Conservation (phyloP, 2,888 invertebrate genomes). For the Ashinkailepas kermadecensis region DNA sequence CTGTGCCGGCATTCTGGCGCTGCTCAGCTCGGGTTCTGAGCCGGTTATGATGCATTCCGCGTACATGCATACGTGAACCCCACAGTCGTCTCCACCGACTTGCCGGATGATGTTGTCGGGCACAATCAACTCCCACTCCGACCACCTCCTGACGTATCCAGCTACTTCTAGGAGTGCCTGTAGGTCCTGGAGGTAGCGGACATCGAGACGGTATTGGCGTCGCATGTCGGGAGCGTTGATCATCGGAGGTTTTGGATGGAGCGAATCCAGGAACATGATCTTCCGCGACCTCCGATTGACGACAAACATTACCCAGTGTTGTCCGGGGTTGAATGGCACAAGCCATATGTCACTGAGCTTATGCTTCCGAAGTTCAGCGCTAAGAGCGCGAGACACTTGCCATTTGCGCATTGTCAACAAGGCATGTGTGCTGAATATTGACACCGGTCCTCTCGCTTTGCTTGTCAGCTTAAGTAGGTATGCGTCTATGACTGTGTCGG, state of each 20-base stretch:
- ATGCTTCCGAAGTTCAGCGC: neutral
- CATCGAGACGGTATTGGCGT: neutral
- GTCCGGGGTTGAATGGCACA: neutral
- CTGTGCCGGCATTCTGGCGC: neutral
- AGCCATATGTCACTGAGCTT: neutral
- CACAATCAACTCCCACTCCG: neutral
- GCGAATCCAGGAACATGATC: neutral
- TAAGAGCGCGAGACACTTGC: neutral
- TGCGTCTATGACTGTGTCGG: neutral
- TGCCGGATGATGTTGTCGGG: neutral
- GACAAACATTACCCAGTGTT: neutral
- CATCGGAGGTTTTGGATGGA: neutral
- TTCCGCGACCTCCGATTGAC: neutral
- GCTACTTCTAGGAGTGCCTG: neutral
- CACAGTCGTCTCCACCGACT: neutral
- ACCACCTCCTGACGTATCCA: neutral
- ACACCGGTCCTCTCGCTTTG: neutral
- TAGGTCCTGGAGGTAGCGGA: neutral
- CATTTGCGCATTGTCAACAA: neutral
- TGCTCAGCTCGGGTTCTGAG: neutral
- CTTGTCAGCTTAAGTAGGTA: neutral
- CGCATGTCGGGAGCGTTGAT: neutral
- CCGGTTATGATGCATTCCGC: neutral
- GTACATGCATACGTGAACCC: neutral
- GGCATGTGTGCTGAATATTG: neutral